These are phyloP conservation scores for Leptobrachium leishanense DNA, from an alignment of 2,113 vertebrate species.

Conservation along the genomic window DNA sequence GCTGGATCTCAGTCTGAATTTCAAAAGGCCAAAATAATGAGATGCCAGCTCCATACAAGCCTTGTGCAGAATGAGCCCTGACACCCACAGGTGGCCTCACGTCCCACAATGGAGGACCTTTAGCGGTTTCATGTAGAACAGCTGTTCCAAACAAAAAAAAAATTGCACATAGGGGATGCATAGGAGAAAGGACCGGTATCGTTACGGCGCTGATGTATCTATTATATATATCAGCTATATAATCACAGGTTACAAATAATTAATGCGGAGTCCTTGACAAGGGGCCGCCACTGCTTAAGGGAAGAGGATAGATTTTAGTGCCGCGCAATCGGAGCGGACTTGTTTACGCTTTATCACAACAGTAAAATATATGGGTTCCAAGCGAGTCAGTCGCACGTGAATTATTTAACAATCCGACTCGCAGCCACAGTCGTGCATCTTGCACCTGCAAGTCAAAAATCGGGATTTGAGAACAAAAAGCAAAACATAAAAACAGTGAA, in stretches of 20 bases:
- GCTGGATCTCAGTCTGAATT: neutral
- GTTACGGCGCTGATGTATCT: slow-evolving; percentile 22
- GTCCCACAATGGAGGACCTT: neutral
- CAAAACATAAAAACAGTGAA: neutral
- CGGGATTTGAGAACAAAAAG: neutral
- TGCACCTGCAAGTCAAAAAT: neutral
- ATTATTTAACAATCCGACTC: neutral
- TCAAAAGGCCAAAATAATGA: neutral
- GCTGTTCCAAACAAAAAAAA: slow-evolving; percentile 18
- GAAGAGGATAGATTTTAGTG: slow-evolving; percentile 11
- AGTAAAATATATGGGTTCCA: too few relatives aligned
- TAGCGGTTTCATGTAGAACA: slow-evolving; percentile 7
- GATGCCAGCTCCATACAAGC: neutral
- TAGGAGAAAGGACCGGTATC: slow-evolving; percentile 14
- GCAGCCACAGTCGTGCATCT: slow-evolving; percentile 1
- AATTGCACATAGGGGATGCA: slow-evolving; percentile 4
- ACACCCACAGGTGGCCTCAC: neutral
- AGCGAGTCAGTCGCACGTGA: neutral
- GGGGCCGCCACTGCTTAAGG: slow-evolving; percentile 24
- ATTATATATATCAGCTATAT: slow-evolving; percentile 31
- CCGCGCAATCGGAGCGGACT: neutral
- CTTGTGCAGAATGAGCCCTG: neutral
- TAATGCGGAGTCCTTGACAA: slow-evolving; percentile 38
- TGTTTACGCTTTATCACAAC: neutral
- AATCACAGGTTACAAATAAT: slow-evolving; percentile 42